A percentile compares a stretch with the other conserved stretches of the same genome.
Conservation (phyloP, 2,797 vertebrate species). For the Borostomias antarcticus region DNA sequence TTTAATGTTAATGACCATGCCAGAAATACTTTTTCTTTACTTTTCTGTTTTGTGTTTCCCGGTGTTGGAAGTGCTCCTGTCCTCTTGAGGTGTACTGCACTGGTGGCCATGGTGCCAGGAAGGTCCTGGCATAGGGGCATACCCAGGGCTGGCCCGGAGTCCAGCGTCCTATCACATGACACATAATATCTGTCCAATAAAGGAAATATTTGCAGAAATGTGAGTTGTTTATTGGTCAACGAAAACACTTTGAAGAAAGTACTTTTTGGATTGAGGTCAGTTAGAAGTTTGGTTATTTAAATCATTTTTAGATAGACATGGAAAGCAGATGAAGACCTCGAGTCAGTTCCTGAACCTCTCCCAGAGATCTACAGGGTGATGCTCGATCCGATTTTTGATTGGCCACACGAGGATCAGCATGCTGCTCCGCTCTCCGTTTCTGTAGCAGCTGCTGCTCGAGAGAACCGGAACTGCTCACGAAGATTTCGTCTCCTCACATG, state of each 20-base stretch:
- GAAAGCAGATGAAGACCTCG: too few species aligned
- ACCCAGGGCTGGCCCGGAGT: not conserved
- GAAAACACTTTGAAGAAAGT: not conserved
- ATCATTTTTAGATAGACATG: too few species aligned
- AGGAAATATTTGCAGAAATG: not conserved
- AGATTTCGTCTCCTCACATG: slow-evolving; percentile 86
- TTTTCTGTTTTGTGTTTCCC: not conserved
- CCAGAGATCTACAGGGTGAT: not conserved
- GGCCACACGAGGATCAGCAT: not conserved
- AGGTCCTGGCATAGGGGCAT: not conserved
- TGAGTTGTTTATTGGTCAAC: not conserved
- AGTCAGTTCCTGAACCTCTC: too few species aligned
- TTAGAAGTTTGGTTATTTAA: not conserved
- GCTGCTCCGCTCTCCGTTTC: not conserved
- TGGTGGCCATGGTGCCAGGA: not conserved
- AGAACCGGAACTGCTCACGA: slow-evolving; percentile 82
- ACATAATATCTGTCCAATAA: slow-evolving; percentile 10
- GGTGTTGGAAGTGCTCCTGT: slow-evolving; percentile 2
- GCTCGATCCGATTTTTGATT: not conserved
- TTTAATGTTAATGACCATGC: not conserved
- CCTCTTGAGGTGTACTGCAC: not conserved
- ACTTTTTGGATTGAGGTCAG: not conserved
- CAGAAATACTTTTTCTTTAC: too few species aligned
- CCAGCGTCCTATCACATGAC: not conserved
- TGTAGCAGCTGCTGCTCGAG: slow-evolving; percentile 2